phyloP scores from a whole-genome alignment of 1,140 invertebrate species.

The Trypoxylus dichotomus region DNA sequence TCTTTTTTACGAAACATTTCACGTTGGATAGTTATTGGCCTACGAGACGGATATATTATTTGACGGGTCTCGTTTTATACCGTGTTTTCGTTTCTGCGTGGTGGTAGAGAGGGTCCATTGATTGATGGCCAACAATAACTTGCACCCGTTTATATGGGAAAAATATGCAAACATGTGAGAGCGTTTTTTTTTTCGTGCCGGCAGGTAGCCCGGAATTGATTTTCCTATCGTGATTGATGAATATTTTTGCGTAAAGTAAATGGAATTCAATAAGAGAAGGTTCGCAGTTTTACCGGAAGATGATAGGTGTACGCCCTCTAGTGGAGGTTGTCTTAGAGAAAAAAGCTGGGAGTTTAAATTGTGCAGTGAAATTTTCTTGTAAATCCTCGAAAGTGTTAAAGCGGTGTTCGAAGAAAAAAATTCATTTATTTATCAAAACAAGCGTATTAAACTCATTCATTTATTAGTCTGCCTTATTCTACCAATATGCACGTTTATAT shows the following conservation, averaged over 20 bases:
- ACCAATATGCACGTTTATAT: no score
- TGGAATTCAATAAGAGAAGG: conserved; percentile 15
- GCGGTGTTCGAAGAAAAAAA: neutral
- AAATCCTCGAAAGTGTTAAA: neutral
- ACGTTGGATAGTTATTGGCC: conserved; percentile 23
- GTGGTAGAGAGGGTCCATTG: conserved; percentile 15
- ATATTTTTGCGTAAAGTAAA: conserved; percentile 16
- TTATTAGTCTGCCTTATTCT: neutral
- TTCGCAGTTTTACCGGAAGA: neutral
- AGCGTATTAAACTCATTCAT: neutral
- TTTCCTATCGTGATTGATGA: conserved; percentile 15
- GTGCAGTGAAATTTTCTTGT: neutral
- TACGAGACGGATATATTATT: conserved; percentile 23
- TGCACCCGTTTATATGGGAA: conserved; percentile 13
- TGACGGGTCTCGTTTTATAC: neutral
- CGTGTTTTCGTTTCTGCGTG: neutral
- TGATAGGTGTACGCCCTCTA: neutral
- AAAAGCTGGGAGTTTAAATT: neutral
- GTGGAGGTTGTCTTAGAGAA: neutral
- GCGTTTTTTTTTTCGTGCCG: conserved; percentile 12
- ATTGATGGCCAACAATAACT: conserved; percentile 21
- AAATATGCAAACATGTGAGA: conserved; percentile 17
- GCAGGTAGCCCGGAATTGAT: conserved; percentile 17
- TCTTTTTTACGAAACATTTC: conserved; percentile 12
- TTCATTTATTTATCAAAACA: neutral